These are phyloP conservation scores for Conops quadrifasciatus DNA, from an alignment of 2,888 invertebrate species.

Conservation along the genomic window DNA sequence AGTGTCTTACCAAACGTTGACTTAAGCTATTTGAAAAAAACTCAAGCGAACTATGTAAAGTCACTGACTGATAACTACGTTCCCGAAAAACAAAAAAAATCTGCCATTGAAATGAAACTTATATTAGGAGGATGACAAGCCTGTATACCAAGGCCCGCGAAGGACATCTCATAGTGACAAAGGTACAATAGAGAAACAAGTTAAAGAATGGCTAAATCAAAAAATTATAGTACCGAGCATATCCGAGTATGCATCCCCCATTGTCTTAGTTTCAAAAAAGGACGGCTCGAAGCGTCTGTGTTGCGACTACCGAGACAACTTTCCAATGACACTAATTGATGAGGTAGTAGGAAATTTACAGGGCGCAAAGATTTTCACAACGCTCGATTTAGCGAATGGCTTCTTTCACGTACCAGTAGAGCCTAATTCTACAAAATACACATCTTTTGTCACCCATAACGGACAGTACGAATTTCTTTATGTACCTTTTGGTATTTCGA, in stretches of 20 bases:
- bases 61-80: background rate
- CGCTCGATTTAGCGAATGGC: constrained; percentile 40
- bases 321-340: constrained; percentile 39
- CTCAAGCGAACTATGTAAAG: too few species aligned
- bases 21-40: too few species aligned
- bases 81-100: background rate
- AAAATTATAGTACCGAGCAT: constrained; percentile 51
- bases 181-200: constrained; percentile 44
- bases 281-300: constrained; percentile 47
- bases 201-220: constrained; percentile 51
- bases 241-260: constrained; percentile 51
- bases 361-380: constrained; percentile 43
- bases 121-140: constrained; percentile 11
- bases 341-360: constrained; percentile 38
- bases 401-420: constrained; percentile 55
- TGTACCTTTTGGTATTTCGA: constrained; percentile 36
- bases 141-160: constrained; percentile 8
- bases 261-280: constrained; percentile 45
- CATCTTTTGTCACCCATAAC: too few species aligned
- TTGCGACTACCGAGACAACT: constrained; percentile 38
- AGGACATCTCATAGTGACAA: constrained; percentile 32
- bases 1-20: too few species aligned
- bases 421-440: constrained; percentile 35
- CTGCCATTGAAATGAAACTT: constrained; percentile 20
- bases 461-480: constrained; percentile 40